Evolutionary conservation across 1,140 invertebrate genomes (phyloP).

Genomic region (Andricus grossulariae): DNA sequence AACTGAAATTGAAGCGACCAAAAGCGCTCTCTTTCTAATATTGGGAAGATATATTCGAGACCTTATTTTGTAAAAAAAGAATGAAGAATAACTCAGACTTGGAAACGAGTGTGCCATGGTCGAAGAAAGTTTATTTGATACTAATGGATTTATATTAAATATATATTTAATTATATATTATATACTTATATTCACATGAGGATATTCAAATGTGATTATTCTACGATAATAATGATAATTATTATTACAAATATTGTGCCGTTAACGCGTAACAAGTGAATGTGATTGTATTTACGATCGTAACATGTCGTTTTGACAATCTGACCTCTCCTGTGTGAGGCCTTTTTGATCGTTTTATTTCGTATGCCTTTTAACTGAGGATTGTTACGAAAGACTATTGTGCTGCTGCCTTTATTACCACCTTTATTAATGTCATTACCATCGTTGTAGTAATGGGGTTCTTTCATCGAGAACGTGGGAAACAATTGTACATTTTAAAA

Average conservation of each 20-base stretch:
- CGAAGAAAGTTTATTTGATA: constrained; percentile 41
- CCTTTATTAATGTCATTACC: constrained; percentile 23
- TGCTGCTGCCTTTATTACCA: constrained; percentile 13
- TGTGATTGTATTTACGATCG: constrained; percentile 32
- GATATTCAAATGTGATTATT: constrained; percentile 30
- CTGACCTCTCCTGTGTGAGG: constrained; percentile 5
- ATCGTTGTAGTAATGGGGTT: constrained; percentile 17
- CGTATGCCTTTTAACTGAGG: not conserved
- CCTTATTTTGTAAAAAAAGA: constrained; percentile 3
- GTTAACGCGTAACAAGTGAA: constrained; percentile 56
- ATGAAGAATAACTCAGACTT: not conserved
- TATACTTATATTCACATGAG: constrained; percentile 47
- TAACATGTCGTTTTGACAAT: constrained; percentile 53
- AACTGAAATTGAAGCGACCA: constrained; percentile 10
- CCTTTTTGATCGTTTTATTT: constrained; percentile 12
- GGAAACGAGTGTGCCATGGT: constrained; percentile 21
- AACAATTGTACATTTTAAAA: constrained; percentile 27
- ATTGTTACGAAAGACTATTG: constrained; percentile 14
- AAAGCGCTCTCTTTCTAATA: constrained; percentile 39
- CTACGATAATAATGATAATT: constrained; percentile 35
- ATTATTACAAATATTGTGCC: constrained; percentile 48
- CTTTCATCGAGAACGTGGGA: not conserved
- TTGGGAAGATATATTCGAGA: constrained; percentile 43
- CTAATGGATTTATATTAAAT: constrained; percentile 49
- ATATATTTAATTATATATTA: constrained; percentile 51